These are phyloP conservation scores for Hirtodrosophila cameraria DNA, from an alignment of 2,888 invertebrate species.

Conservation along the genomic window DNA sequence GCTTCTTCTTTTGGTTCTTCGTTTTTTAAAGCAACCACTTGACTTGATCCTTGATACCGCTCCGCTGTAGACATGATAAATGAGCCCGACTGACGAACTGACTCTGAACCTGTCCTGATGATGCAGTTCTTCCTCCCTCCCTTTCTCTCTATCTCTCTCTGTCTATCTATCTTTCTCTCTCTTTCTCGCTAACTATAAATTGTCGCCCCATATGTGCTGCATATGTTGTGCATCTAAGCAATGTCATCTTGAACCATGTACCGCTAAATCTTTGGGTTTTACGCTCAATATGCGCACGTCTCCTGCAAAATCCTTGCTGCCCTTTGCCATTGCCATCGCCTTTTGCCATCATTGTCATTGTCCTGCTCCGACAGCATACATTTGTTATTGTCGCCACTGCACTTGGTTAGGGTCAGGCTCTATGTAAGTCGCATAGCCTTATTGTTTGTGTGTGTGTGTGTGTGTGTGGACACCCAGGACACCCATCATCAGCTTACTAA, in stretches of 20 bases:
- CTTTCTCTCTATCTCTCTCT: not conserved
- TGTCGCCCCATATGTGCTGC: slow-evolving; percentile 52
- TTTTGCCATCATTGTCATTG: slow-evolving; percentile 53
- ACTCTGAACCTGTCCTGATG: slow-evolving; percentile 18
- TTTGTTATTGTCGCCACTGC: slow-evolving; percentile 77
- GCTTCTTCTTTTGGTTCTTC: slow-evolving; percentile 2
- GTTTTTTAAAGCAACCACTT: slow-evolving; percentile 24
- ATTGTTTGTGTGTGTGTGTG: not conserved
- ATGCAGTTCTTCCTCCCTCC: slow-evolving; percentile 3
- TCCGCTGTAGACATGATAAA: slow-evolving; percentile 67
- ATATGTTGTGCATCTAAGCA: slow-evolving; percentile 60
- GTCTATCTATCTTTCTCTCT: too few species aligned
- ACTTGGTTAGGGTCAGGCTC: slow-evolving; percentile 66
- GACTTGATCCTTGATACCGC: slow-evolving; percentile 48
- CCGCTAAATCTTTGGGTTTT: slow-evolving; percentile 74
- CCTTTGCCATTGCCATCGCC: not conserved
- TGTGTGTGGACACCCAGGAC: slow-evolving; percentile 10
- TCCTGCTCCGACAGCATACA: slow-evolving; percentile 58
- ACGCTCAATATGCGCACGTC: slow-evolving; percentile 64
- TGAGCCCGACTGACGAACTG: slow-evolving; percentile 54
- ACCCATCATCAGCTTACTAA: slow-evolving; percentile 47
- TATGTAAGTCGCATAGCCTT: slow-evolving; percentile 20
- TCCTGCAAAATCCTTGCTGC: not conserved
- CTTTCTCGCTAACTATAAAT: slow-evolving; percentile 33
- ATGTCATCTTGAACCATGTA: slow-evolving; percentile 69